These are phyloP conservation scores for Mycetomoellerius zeteki DNA, from an alignment of 1,140 invertebrate species.

Conservation along the genomic window DNA sequence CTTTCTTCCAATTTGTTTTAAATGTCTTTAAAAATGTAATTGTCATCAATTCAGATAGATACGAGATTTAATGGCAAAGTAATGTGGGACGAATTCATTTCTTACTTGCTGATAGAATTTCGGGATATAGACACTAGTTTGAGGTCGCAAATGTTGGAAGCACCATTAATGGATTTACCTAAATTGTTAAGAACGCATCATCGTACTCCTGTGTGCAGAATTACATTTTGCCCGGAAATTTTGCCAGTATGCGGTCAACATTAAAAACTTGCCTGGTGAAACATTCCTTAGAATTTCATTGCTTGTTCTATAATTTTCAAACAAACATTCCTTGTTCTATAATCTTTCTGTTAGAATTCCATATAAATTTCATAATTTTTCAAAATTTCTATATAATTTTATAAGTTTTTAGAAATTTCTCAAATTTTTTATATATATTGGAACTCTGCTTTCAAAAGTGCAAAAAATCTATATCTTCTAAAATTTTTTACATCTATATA, in stretches of 20 bases:
- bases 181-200: constrained; percentile 88
- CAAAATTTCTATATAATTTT: too few relatives aligned
- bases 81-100: constrained; percentile 90
- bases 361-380: too few relatives aligned
- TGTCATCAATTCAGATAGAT: constrained; percentile 74
- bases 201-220: constrained; percentile 88
- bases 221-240: constrained; percentile 88
- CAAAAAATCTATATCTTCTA: too few relatives aligned
- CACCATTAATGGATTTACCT: constrained; percentile 88
- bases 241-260: constrained; percentile 80
- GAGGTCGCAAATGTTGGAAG: constrained; percentile 87
- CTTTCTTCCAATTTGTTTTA: neutral
- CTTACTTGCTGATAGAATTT: constrained; percentile 90
- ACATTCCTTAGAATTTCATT: neutral
- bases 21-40: neutral
- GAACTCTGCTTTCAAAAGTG: too few relatives aligned
- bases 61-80: constrained; percentile 87
- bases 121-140: constrained; percentile 88
- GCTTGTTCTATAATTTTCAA: too few relatives aligned
- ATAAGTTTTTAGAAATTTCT: too few relatives aligned
- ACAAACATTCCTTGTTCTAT: too few relatives aligned
- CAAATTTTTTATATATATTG: too few relatives aligned
- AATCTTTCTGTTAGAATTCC: too few relatives aligned
- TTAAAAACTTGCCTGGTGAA: neutral
- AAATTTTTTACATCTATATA: too few relatives aligned